Evolutionary conservation across 2,888 invertebrate species (phyloP), one percentile per base, ranked within the genome.

Genomic region (Pyrochroa serraticornis): DNA sequence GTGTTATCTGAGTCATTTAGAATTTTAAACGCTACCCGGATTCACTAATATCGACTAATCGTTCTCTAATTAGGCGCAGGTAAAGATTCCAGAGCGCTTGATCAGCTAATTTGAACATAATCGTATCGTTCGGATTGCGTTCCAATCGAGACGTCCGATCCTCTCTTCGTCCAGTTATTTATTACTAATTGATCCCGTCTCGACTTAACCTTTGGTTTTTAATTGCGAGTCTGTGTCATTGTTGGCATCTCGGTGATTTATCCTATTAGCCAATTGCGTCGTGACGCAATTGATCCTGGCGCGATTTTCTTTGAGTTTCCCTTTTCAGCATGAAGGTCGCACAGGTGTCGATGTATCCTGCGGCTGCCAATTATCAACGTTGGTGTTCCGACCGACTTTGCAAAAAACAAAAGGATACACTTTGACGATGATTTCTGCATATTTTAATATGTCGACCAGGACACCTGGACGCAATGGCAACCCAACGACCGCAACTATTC

Each of bases 41-140:
- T 72, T 71, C 73, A 71, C 71, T 71, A 74, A 74, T 72, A 73
- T 71, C 70, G 60, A 74, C 75, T 75, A 76, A 76, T 76, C 73
- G 73, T 67, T 70, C 72, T 66, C 75, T 76, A 75, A 75, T 75
- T 75, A 75, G 75, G 66, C 64, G 60, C 74, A 75, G 75, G 75
- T 75, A 75, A 64, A 72, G 73, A 75, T 75, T 75, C 76, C 72
- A 59, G 70, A 67, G 71, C 62, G 64, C 65, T 71, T 73, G 71
- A 74, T 75, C 75, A 71, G 71, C 75, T 74, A 76, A 75, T 75
- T 76, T 70, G 56, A 50, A 49, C 56, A 49, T 48, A 44, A 44
- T 56, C 41, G 45, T 53, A 53, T 53, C 53, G 34, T 46, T 46
- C 32, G 61, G 67, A 69, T 69, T 67, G 67, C 64, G 63, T 64